Evolutionary conservation across 2,113 vertebrate species (phyloP).

Genomic region (Eonycteris spelaea): DNA sequence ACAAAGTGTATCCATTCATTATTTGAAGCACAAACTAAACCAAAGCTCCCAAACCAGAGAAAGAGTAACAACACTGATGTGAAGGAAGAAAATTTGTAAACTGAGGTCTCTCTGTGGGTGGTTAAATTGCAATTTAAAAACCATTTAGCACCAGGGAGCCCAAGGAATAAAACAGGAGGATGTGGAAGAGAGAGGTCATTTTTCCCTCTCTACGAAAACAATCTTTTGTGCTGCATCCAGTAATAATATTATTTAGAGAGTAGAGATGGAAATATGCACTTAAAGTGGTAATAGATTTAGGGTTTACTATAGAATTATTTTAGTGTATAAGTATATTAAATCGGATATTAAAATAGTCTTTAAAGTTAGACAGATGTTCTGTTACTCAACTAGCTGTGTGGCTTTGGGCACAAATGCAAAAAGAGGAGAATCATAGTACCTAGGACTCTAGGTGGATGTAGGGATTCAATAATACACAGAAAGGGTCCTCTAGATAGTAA

Average conservation of each 20-base stretch:
- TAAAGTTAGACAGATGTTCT: neutral
- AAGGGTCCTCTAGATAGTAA: neutral
- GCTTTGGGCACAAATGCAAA: neutral
- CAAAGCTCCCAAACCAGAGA: constrained; percentile 63
- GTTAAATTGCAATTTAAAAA: constrained; percentile 76
- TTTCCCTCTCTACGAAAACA: constrained; percentile 35
- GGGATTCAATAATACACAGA: neutral
- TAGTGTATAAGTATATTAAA: neutral
- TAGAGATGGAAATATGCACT: constrained; percentile 36
- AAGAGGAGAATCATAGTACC: neutral
- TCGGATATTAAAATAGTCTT: neutral
- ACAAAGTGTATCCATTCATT: constrained; percentile 76
- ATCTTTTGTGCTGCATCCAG: constrained; percentile 48
- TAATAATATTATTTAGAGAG: constrained; percentile 45
- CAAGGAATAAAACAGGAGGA: constrained; percentile 1
- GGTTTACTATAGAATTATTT: neutral
- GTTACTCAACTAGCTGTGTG: neutral
- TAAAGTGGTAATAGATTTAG: constrained; percentile 32
- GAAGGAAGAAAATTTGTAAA: constrained; percentile 71
- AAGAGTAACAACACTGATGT: constrained; percentile 40
- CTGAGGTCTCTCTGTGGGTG: constrained; percentile 68
- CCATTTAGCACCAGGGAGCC: constrained; percentile 53
- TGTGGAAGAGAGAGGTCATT: neutral
- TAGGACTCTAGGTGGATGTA: neutral
- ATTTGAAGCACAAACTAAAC: constrained; percentile 71